Conservation (phyloP, 2,797 vertebrate genomes). For the Tauraco hartlaubi region DNA sequence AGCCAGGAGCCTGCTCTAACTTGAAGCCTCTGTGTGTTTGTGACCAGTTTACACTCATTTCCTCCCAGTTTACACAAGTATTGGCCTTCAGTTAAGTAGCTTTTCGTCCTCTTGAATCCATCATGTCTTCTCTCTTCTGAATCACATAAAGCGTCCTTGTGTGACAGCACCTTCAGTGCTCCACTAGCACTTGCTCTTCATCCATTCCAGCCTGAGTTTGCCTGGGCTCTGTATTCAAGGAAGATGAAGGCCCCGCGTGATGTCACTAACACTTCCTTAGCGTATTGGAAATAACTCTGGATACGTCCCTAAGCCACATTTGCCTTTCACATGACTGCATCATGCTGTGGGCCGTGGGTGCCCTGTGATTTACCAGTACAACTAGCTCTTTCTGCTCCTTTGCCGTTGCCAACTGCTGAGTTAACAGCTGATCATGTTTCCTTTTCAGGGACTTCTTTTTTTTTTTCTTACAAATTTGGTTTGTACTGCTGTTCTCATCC, state of each 20-base stretch:
- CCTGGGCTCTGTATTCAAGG: neutral
- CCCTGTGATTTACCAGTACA: neutral
- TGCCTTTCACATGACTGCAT: neutral
- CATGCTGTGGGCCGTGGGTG: fast-evolving
- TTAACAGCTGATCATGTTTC: neutral
- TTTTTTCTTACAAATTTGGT: neutral
- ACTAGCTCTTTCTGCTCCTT: neutral
- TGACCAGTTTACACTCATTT: neutral
- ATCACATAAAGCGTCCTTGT: neutral
- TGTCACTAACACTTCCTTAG: neutral
- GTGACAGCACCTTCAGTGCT: neutral
- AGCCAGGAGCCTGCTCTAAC: neutral
- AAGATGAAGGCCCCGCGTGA: neutral
- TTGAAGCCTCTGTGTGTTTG: neutral
- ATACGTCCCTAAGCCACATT: neutral
- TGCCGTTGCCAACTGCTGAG: neutral
- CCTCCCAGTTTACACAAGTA: neutral
- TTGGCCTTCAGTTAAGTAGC: neutral
- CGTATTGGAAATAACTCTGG: neutral
- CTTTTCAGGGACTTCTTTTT: neutral
- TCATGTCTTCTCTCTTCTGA: neutral
- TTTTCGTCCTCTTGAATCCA: neutral
- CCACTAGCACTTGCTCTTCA: neutral
- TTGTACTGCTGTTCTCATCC: neutral
- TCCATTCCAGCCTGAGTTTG: neutral